Base-by-base conservation (phyloP, 2,888 invertebrate genomes). In the Dicycla oo region DNA sequence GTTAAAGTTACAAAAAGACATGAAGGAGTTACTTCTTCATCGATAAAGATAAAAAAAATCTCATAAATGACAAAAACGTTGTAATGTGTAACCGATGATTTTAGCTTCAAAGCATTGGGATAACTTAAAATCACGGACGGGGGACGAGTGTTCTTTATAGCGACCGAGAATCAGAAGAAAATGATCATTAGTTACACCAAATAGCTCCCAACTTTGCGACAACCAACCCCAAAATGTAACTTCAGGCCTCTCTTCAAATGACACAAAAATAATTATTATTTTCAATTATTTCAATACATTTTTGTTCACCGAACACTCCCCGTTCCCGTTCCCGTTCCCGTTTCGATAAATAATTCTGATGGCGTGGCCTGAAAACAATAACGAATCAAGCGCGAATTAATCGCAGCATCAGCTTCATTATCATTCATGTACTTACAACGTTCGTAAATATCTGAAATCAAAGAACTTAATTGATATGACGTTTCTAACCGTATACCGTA, bases 301-400 rank as follows among this genome's bases (percentile, higher is more conserved):
- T 38, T 8, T 49, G 26, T 26, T 18, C n/a, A 47, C 20, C 61
- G 13, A 56, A 45, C 38, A 45, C 4, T 43, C 26, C n/a, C n/a
- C 30, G 34, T 23, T n/a, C n/a, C 45, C 20, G 10, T 45, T 64
- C n/a, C n/a, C 30, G 34, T 23, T n/a, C n/a, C 45, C 20, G 10
- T 45, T 64, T n/a, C 40, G 5, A 45, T 43, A 43, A 75, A 68
- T 61, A 61, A 40, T 56, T 75, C 5, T 30, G 1, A 45, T 34
- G 30, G 10, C n/a, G 30, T 47, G 13, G 11, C 26, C 23, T 62
- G 53, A 53, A 69, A 68, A 65, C 26, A 80, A 69, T 75, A 75
- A 57, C 56, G 53, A 54, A 60, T 40, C 23, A 43, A 78, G 53
- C 62, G 47, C n/a, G 18, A 66, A 65, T 57, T 72, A 49, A 67